Evolutionary conservation across 2,888 invertebrate species (phyloP).

Genomic region (Theretra japonica): DNA sequence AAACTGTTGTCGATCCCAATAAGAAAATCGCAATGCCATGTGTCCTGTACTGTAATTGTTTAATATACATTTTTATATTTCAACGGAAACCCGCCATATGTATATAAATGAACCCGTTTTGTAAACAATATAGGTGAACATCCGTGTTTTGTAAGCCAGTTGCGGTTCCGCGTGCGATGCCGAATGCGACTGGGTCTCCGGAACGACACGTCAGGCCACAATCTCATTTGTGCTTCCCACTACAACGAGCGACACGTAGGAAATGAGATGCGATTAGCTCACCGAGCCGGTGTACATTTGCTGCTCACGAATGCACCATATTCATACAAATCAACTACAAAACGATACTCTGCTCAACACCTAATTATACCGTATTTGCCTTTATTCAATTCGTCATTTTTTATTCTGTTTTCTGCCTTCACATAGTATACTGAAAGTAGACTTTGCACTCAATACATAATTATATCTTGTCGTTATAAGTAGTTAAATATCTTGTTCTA

Average conservation of each 20-base stretch:
- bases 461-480: background rate
- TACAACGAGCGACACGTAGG: conserved; percentile 71
- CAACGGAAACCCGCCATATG: background rate
- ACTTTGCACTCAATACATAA: background rate
- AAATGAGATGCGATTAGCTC: conserved; percentile 76
- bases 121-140: conserved; percentile 27
- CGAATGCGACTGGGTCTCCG: conserved; percentile 62
- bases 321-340: conserved; percentile 13
- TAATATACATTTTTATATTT: background rate
- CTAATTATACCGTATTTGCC: background rate
- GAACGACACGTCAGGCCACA: conserved; percentile 70
- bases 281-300: conserved; percentile 54
- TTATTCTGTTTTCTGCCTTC: background rate
- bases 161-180: conserved; percentile 53
- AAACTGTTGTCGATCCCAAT: conserved; percentile 16
- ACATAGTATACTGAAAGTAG: background rate
- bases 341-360: background rate
- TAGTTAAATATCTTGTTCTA: background rate
- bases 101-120: conserved; percentile 3
- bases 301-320: background rate
- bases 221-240: conserved; percentile 74
- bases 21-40: background rate
- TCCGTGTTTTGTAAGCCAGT: conserved; percentile 44
- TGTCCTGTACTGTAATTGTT: background rate
- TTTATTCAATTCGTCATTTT: background rate